These are phyloP conservation scores for Capromys pilorides DNA, from an alignment of 2,797 vertebrate species.

Conservation along the genomic window DNA sequence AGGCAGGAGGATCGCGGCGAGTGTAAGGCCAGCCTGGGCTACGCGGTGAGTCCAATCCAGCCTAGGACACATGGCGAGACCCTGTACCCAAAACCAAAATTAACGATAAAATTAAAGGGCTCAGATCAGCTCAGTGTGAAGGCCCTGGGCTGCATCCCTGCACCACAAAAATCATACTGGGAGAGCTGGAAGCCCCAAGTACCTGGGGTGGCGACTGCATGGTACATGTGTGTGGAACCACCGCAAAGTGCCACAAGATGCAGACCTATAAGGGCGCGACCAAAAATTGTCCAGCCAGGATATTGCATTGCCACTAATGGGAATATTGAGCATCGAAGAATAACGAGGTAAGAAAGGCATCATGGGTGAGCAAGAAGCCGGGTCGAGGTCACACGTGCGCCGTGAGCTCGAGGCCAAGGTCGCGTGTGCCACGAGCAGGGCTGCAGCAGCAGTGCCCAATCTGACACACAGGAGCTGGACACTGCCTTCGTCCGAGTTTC, in stretches of 20 bases:
- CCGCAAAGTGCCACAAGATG: not conserved
- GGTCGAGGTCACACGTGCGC: too few relatives aligned
- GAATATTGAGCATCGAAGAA: not conserved
- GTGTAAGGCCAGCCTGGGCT: not conserved
- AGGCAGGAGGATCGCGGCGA: not conserved
- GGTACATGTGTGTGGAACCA: not conserved
- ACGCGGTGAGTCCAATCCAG: not conserved
- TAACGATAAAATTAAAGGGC: not conserved
- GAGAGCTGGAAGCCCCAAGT: not conserved
- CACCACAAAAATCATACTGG: not conserved
- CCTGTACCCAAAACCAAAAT: not conserved
- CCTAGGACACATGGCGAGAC: not conserved
- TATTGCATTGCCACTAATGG: conserved; percentile 12
- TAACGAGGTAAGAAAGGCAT: not conserved
- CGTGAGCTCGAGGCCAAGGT: too few relatives aligned
- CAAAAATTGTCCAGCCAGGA: not conserved
- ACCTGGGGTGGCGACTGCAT: not conserved
- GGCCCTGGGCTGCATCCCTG: not conserved
- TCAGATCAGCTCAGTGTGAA: not conserved
- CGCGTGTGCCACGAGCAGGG: too few relatives aligned
- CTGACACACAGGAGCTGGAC: too few relatives aligned
- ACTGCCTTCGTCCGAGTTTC: not conserved
- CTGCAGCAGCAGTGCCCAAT: too few relatives aligned
- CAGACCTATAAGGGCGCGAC: too few relatives aligned
- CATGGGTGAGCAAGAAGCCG: not conserved